Conservation (phyloP, 2,113 vertebrate genomes). For the Gavialis gangeticus region DNA sequence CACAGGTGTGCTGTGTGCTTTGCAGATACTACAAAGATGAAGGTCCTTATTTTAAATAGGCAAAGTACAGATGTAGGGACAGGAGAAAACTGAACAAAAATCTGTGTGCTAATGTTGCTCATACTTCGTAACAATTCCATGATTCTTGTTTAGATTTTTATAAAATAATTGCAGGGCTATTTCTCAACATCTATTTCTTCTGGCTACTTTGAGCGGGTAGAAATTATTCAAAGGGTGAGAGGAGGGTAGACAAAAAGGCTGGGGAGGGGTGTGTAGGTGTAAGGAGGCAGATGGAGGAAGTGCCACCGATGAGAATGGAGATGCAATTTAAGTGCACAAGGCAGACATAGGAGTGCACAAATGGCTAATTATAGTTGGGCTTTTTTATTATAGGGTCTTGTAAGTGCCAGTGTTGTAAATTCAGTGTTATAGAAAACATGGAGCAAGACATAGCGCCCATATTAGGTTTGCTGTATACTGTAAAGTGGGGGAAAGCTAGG, state of each 20-base stretch:
- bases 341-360: conserved; percentile 22
- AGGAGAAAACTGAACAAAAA: not conserved
- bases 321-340: conserved; percentile 38
- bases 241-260: not conserved
- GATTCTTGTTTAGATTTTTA: conserved; percentile 43
- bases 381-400: not conserved
- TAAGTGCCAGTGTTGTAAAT: conserved; percentile 18
- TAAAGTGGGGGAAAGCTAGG: not conserved
- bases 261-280: conserved; percentile 35
- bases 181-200: conserved; percentile 24
- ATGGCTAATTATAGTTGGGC: conserved; percentile 13
- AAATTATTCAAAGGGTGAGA: conserved; percentile 42
- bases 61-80: not conserved
- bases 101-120: rapidly evolving
- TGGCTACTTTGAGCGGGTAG: conserved; percentile 1
- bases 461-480: not conserved
- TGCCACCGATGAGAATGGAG: not conserved
- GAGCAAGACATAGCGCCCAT: not conserved
- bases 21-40: conserved; percentile 27
- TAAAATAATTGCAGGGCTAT: not conserved
- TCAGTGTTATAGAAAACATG: not conserved
- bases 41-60: conserved; percentile 13
- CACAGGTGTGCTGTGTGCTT: conserved; percentile 52
- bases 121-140: conserved; percentile 21
- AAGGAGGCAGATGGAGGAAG: not conserved